These are phyloP conservation scores for Hypena proboscidalis DNA, from an alignment of 2,888 invertebrate genomes.

Conservation along the genomic window DNA sequence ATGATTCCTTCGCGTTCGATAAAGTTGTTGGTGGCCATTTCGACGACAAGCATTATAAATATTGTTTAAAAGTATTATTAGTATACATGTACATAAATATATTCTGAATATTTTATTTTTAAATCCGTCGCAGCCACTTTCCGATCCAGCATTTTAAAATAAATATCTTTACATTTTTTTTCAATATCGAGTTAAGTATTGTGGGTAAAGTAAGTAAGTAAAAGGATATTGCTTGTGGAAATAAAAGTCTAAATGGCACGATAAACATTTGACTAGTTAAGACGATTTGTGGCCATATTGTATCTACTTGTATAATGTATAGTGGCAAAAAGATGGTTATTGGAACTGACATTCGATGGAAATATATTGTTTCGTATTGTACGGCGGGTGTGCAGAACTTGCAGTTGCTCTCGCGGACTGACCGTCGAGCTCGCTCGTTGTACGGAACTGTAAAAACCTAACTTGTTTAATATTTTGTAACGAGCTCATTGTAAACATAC, in stretches of 20 bases:
- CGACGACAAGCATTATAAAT: conserved; percentile 74
- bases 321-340: conserved; percentile 23
- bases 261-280: conserved; percentile 13
- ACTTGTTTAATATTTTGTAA: conserved; percentile 33
- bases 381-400: conserved; percentile 5
- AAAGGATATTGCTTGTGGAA: conserved; percentile 16
- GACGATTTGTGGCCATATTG: conserved; percentile 18
- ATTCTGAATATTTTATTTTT: conserved; percentile 68
- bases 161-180: conserved; percentile 29
- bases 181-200: conserved; percentile 46
- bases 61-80: conserved; percentile 85
- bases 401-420: too few species aligned
- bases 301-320: conserved; percentile 11
- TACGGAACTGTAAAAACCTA: conserved; percentile 48
- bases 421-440: conserved; percentile 8
- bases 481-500: conserved; percentile 36
- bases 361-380: conserved; percentile 31
- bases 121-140: conserved; percentile 52
- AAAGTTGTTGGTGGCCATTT: conserved; percentile 60
- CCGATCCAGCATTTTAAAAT: conserved; percentile 28
- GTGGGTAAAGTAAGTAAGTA: conserved; percentile 41
- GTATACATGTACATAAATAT: conserved; percentile 80
- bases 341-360: conserved; percentile 26
- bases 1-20: conserved; percentile 66
- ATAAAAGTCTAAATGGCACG: conserved; percentile 7